phyloP scores from a whole-genome alignment of 2,888 invertebrate genomes.

The Parnassius apollo region DNA sequence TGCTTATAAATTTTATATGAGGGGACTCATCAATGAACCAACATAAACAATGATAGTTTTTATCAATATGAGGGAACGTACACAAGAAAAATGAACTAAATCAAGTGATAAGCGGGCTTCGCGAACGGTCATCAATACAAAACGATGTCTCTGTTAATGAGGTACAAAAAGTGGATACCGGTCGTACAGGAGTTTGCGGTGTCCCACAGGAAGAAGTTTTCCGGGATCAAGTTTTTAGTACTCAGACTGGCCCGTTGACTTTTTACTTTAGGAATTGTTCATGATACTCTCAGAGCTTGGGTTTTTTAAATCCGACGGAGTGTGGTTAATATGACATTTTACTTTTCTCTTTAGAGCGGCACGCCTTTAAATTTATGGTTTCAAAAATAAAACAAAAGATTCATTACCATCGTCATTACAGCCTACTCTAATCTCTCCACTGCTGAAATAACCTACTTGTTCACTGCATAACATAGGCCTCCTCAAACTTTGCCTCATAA shows the following conservation, averaged over 20 bases:
- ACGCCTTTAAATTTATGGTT: no score
- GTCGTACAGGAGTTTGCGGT: not conserved
- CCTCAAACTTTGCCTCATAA: no score
- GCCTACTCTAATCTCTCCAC: not conserved
- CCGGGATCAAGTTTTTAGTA: conserved; percentile 21
- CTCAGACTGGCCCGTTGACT: not conserved
- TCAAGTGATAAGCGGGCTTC: not conserved
- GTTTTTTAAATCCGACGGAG: not conserved
- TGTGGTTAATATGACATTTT: no score
- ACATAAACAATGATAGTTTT: no score
- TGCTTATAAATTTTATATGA: no score
- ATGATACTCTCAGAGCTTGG: not conserved
- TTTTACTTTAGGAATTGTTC: not conserved
- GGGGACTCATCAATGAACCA: no score
- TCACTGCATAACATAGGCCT: no score
- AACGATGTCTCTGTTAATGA: conserved; percentile 5
- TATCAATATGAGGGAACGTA: no score
- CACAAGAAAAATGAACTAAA: not conserved
- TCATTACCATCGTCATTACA: not conserved
- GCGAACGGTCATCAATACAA: not conserved
- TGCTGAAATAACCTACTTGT: no score
- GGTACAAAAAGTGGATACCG: conserved; percentile 18
- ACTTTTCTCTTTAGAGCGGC: no score
- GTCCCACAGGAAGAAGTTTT: conserved; percentile 12
- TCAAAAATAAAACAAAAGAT: not conserved